Base-by-base conservation (phyloP, 2,113 vertebrate species). In the Psittacula cyanocephala region DNA sequence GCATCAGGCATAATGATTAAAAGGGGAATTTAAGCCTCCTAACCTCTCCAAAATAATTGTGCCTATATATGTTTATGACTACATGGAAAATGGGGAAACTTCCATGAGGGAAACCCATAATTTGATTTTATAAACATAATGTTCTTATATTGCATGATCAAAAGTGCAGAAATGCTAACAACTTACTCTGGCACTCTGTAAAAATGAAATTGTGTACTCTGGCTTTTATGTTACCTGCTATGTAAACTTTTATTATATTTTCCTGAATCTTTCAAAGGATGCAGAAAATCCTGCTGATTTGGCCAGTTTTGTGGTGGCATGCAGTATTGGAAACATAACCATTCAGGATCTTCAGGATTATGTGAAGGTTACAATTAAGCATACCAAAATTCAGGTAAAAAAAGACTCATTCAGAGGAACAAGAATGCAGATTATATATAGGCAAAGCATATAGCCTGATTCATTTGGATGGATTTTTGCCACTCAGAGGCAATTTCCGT, bases 241-340 rank as follows among this genome's bases (percentile, higher is more conserved):
- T 72, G 35, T 79, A 83, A 94, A 44, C 69, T 81, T 77, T 91
- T 90, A 18, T 67, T 94, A 3, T 60, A 60, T 76, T 97, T 95
- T 90, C 74, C 81, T 57, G 84, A 86, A 81, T 95, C 55, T 97
- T 92, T 93, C 25, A 87, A 97, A 98, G 98, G 98, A 98, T 94
- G 86, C 91, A 76, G 96, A 95, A 92, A 91, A 81, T 91, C 47
- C 96, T 89, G 94, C 91, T 85, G 96, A 94, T 67, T 96, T 99
- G 81, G 98, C 98, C 94, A 99, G 99, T 94, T 99, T 98, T 50
- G 99, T 99, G 89, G 99, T 99, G 94, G 99, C 99, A 5, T 99
- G 99, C 97, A 99, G 99, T 63, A 98, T 99, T 91, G 99, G 98
- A 37, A 99, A 99, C 94, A 87, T 98, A 39, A 97, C 98, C 67